Evolutionary conservation across 23 tunicate species (phyloP), one percentile per base, ranked within the genome.

Genomic region (Trididemnum miniatum): DNA sequence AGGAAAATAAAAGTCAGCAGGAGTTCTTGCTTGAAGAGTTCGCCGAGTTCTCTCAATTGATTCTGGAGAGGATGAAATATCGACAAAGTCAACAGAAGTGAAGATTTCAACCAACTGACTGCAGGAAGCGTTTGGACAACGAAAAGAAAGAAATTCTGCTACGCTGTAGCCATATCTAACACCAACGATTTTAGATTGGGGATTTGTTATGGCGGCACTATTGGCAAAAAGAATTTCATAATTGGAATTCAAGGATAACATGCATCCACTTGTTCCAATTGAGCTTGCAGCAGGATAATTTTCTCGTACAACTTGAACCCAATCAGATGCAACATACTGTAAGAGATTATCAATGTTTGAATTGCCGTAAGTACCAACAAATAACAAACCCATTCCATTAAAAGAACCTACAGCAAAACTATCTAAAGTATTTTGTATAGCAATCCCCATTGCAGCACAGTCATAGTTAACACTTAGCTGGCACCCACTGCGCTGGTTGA

Each of bases 1-100:
- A 1, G 97, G 97, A 77, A 75, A 91, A 73, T 82, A 90, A 77
- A 90, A 90, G 59, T 90, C 89, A 51, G 33, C 35, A 2, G 96
- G 89, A 49, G 85, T 35, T 32, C 60, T 80, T 0, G 86, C 86
- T 32, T 85, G 23, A 0, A 90, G 51, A 0, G 83, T 65, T 35
- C 89, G 96, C 51, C 72, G 72, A 25, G 34, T 67, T 74, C 52
- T 59, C 35, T 78, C 60, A 7, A 86, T 39, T 27, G 90, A 63
- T 49, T 36, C 78, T 31, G 97, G 97, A 54, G 83, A 60, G 35
- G 66, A 69, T n/a, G 97, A 91, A 35, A 77, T 77, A 82, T 91
- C 97, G 57, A 77, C 36, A 78, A 91, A 91, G 28, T 80, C 44
- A 7, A 91, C 97, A 12, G 97, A 81, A 24, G 83, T 71, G 32